Evolutionary conservation across 2,113 vertebrate genomes (phyloP).

Genomic region (Plectropomus leopardus): DNA sequence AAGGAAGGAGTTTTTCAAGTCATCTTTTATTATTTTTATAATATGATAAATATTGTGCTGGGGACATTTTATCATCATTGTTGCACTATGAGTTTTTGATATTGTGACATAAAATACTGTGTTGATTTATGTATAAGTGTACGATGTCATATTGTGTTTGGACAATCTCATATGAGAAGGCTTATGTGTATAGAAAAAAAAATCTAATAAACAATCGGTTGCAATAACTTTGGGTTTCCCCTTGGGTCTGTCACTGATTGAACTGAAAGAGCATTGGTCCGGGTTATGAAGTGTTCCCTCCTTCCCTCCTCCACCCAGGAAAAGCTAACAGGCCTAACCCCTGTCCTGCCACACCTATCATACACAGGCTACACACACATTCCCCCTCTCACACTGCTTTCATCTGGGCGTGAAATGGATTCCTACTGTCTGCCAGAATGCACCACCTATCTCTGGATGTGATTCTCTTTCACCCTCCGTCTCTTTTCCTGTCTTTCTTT

Average conservation of each 20-base stretch:
- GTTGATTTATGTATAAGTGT: background rate
- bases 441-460: slow-evolving; percentile 80
- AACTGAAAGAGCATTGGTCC: slow-evolving; percentile 56
- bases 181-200: slow-evolving; percentile 22
- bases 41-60: too few relatives aligned
- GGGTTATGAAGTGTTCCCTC: slow-evolving; percentile 64
- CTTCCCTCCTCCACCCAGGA: slow-evolving; percentile 67
- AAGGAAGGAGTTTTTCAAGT: too few relatives aligned
- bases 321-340: slow-evolving; percentile 80
- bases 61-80: too few relatives aligned
- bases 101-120: background rate
- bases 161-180: background rate
- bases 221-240: slow-evolving; percentile 54
- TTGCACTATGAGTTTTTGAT: too few relatives aligned
- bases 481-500: slow-evolving; percentile 44
- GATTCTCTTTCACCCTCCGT: slow-evolving; percentile 59
- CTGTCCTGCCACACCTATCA: slow-evolving; percentile 80
- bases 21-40: too few relatives aligned
- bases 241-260: slow-evolving; percentile 62
- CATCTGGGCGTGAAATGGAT: slow-evolving; percentile 83
- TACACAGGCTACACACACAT: slow-evolving; percentile 75
- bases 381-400: slow-evolving; percentile 79
- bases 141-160: background rate
- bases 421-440: slow-evolving; percentile 81
- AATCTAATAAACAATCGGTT: slow-evolving; percentile 34